A percentile compares a stretch with the other conserved stretches of the same genome.
Conservation (phyloP, 2,888 invertebrate genomes). For the Platynereis dumerilii region DNA sequence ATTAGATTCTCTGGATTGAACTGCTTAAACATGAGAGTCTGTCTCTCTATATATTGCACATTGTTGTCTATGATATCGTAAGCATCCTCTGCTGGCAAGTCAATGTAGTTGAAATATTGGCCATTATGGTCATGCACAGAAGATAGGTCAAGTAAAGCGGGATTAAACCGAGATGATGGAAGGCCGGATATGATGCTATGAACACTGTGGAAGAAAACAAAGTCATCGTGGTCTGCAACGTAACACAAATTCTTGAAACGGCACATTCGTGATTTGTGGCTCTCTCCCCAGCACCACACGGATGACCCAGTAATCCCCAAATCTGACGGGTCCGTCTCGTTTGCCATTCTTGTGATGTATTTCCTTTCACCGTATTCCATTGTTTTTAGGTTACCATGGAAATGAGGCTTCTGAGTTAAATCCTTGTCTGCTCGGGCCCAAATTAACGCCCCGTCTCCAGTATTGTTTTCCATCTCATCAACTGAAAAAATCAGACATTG, state of each 20-base stretch:
- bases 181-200: conserved; percentile 56
- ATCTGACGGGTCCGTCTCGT: neutral
- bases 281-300: conserved; percentile 47
- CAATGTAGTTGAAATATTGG: conserved; percentile 51
- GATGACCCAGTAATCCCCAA: conserved; percentile 33
- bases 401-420: too few species aligned
- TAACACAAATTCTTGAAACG: conserved; percentile 64
- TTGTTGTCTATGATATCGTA: conserved; percentile 34
- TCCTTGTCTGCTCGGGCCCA: too few species aligned
- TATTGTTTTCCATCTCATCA: too few species aligned
- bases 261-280: conserved; percentile 52
- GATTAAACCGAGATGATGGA: conserved; percentile 43
- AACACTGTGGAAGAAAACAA: conserved; percentile 57
- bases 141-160: conserved; percentile 56
- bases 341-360: conserved; percentile 5
- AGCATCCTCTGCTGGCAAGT: conserved; percentile 50
- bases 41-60: conserved; percentile 39
- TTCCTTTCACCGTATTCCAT: conserved; percentile 5
- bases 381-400: too few species aligned
- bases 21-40: conserved; percentile 57
- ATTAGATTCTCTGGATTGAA: conserved; percentile 68
- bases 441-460: too few species aligned
- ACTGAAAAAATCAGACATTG: too few species aligned
- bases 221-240: conserved; percentile 52
- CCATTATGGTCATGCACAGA: conserved; percentile 63